A percentile compares a stretch with the other conserved stretches of the same genome.
Evolutionary conservation across 1,140 invertebrate genomes (phyloP).

Genomic region (Himalopsyche phryganea): DNA sequence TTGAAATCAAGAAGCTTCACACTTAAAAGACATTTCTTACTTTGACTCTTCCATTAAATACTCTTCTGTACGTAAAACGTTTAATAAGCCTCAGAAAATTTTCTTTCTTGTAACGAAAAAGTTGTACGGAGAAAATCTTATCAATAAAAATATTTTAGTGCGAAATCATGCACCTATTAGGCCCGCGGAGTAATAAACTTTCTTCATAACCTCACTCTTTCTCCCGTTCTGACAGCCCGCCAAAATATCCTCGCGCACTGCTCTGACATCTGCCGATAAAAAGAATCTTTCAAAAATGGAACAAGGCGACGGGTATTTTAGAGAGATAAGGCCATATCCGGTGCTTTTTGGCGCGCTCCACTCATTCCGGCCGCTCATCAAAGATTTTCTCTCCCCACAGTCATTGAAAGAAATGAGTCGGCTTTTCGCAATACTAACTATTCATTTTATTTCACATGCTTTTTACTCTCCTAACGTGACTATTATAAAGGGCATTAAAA

Average conservation of each 20-base stretch:
- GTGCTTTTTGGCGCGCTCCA: constrained; percentile 24
- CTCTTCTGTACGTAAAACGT: too few species aligned
- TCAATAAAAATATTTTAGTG: constrained; percentile 1
- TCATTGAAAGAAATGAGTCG: constrained; percentile 13
- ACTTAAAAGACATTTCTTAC: too few species aligned
- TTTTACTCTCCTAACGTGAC: too few species aligned
- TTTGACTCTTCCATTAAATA: too few species aligned
- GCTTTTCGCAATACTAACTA: too few species aligned
- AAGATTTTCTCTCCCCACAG: constrained; percentile 20
- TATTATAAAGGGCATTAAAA: too few species aligned
- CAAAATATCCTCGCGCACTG: background rate
- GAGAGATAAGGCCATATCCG: constrained; percentile 33
- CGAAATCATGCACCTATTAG: too few species aligned
- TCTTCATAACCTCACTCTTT: background rate
- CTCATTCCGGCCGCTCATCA: constrained; percentile 28
- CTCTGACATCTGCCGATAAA: constrained; percentile 32
- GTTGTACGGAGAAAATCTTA: background rate
- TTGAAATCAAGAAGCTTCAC: too few species aligned
- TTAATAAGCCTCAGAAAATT: too few species aligned
- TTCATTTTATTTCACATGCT: too few species aligned
- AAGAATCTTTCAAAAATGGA: constrained; percentile 29
- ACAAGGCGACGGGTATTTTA: constrained; percentile 19
- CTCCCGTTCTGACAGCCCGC: constrained; percentile 6
- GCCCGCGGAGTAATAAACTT: too few species aligned
- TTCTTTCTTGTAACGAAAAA: too few species aligned